These are phyloP conservation scores for Clarias batrachus DNA, from an alignment of 2,113 vertebrate species.

Conservation along the genomic window DNA sequence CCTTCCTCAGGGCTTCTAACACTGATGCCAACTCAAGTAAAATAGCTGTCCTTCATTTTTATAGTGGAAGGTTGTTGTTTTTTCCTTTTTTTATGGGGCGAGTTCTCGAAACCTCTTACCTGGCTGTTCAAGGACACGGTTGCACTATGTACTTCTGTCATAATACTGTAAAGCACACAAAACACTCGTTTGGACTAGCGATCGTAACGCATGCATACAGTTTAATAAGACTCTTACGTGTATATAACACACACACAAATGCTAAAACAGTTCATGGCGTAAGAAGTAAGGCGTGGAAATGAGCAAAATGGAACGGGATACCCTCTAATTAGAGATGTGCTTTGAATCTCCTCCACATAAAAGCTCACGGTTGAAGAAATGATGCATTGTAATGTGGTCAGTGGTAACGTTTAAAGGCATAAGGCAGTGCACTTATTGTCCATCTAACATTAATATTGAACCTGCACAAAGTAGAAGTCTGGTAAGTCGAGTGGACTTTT, in stretches of 20 bases:
- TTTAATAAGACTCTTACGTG: not conserved
- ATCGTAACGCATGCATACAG: not conserved
- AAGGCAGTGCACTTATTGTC: conserved; percentile 44
- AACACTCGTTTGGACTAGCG: not conserved
- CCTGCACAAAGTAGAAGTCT: conserved; percentile 26
- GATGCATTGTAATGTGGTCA: conserved; percentile 50
- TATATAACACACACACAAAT: not conserved
- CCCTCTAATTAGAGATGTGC: conserved; percentile 38
- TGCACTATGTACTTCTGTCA: conserved; percentile 16
- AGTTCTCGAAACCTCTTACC: not conserved
- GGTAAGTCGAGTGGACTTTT: conserved; percentile 37
- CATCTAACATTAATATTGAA: conserved; percentile 37
- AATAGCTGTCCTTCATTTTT: conserved; percentile 36
- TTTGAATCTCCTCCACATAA: conserved; percentile 34
- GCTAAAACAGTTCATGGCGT: not conserved
- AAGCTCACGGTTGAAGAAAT: conserved; percentile 41
- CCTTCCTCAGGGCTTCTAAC: conserved; percentile 61
- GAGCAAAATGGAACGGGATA: conserved; percentile 36
- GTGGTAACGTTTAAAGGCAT: conserved; percentile 49
- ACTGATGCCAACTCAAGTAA: conserved; percentile 55
- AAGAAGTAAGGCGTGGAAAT: not conserved
- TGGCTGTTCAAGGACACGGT: not conserved
- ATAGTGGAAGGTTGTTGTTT: not conserved
- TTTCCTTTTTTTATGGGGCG: not conserved
- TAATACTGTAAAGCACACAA: not conserved